Percentiles rank a stretch among this genome's conserved stretches.
These are phyloP conservation scores for Aphelenchoides besseyi DNA, from an alignment of 1,140 invertebrate species.

Conservation along the genomic window DNA sequence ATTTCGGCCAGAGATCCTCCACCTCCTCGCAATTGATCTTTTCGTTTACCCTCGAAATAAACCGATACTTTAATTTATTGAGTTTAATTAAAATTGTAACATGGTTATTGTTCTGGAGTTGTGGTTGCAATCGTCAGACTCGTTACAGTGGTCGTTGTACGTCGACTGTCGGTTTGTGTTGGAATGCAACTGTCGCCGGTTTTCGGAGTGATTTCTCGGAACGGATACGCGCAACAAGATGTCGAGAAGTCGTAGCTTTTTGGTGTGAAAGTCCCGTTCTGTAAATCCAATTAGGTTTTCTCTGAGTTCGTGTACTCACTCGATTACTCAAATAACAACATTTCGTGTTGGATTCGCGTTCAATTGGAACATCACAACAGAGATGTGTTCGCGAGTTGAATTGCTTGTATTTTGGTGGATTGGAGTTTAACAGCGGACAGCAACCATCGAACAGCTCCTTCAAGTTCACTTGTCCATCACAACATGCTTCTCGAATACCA, in stretches of 20 bases:
- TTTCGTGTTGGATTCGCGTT: constrained; percentile 38
- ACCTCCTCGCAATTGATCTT: too few species aligned
- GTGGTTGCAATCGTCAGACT: too few species aligned
- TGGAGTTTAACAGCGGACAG: constrained; percentile 27
- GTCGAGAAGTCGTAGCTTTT: constrained; percentile 49
- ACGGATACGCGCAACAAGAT: constrained; percentile 44
- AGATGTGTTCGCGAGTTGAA: constrained; percentile 45
- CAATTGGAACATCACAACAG: constrained; percentile 46
- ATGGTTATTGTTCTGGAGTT: too few species aligned
- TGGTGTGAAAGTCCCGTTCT: constrained; percentile 36
- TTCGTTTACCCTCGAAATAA: too few species aligned
- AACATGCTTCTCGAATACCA: constrained; percentile 43
- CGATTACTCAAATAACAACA: constrained; percentile 43
- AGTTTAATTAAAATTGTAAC: too few species aligned
- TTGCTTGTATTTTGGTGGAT: constrained; percentile 37
- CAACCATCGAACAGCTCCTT: constrained; percentile 53
- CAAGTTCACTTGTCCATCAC: constrained; percentile 41
- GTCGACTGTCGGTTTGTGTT: too few species aligned
- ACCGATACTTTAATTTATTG: too few species aligned
- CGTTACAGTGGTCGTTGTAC: too few species aligned
- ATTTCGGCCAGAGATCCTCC: too few species aligned
- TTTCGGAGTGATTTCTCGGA: constrained; percentile 36
- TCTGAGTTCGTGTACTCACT: too few species aligned
- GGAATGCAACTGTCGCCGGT: constrained; percentile 22
- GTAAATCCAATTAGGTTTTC: not conserved